Conservation (phyloP, 2,113 vertebrate species). For the Heterochromis multidens region DNA sequence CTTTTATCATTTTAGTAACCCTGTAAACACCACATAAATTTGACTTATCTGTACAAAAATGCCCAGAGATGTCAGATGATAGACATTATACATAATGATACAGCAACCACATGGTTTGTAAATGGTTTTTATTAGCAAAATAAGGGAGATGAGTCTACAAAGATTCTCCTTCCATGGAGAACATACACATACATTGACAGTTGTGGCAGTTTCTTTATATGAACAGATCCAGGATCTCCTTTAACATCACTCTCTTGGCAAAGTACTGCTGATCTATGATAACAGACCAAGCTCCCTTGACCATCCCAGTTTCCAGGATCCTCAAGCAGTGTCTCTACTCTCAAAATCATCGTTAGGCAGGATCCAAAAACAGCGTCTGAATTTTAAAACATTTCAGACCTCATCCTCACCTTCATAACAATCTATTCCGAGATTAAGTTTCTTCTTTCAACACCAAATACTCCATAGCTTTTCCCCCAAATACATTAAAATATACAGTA, state of each 20-base stretch:
- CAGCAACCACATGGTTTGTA: slow-evolving; percentile 48
- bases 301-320: background rate
- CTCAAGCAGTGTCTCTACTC: background rate
- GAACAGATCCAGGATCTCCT: slow-evolving; percentile 35
- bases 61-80: background rate
- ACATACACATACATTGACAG: slow-evolving; percentile 65
- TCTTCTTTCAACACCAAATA: background rate
- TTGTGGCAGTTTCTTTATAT: slow-evolving; percentile 70
- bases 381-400: background rate
- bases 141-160: slow-evolving; percentile 80
- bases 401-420: slow-evolving; percentile 3
- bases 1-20: background rate
- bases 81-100: background rate
- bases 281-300: slow-evolving; percentile 14
- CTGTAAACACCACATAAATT: background rate
- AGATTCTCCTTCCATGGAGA: slow-evolving; percentile 67
- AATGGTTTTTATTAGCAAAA: slow-evolving; percentile 84
- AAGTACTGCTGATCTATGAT: slow-evolving; percentile 27
- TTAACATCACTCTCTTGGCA: slow-evolving; percentile 18
- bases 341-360: background rate
- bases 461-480: slow-evolving; percentile 7
- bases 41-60: background rate
- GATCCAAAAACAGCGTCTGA: background rate
- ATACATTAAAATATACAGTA: slow-evolving; percentile 66
- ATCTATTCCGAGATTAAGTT: background rate